Percentiles rank a stretch among this genome's conserved stretches.
phyloP scores from a whole-genome alignment of 2,888 invertebrate genomes.

The Trachelus troglodyta region DNA sequence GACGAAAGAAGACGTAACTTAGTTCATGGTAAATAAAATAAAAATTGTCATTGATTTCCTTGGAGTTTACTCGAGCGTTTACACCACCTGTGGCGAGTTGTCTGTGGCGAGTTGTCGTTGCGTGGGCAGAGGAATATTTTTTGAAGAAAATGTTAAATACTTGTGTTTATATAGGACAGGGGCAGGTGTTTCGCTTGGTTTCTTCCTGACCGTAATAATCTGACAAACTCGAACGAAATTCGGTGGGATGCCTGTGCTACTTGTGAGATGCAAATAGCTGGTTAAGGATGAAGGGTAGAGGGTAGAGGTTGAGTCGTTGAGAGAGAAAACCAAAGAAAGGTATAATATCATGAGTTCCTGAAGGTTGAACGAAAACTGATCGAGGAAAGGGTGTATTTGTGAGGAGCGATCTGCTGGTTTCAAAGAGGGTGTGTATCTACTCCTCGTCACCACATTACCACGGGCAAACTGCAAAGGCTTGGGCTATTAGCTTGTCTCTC shows the following conservation, averaged over 20 bases:
- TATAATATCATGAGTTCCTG: conserved; percentile 29
- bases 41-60: not conserved
- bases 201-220: conserved; percentile 37
- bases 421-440: conserved; percentile 20
- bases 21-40: not conserved
- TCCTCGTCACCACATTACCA: conserved; percentile 29
- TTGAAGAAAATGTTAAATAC: not conserved
- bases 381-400: not conserved
- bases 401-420: not conserved
- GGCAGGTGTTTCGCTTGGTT: not conserved
- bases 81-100: no score
- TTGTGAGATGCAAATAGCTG: conserved; percentile 9
- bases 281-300: conserved; percentile 12
- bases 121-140: not conserved
- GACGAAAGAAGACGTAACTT: not conserved
- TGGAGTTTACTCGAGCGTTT: not conserved
- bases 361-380: not conserved
- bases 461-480: conserved; percentile 28
- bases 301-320: not conserved
- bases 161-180: not conserved
- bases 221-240: conserved; percentile 30
- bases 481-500: conserved; percentile 34
- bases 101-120: not conserved
- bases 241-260: not conserved
- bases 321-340: not conserved